Base-by-base conservation (phyloP, 1,140 invertebrate genomes). In the Brachionus rubens region DNA sequence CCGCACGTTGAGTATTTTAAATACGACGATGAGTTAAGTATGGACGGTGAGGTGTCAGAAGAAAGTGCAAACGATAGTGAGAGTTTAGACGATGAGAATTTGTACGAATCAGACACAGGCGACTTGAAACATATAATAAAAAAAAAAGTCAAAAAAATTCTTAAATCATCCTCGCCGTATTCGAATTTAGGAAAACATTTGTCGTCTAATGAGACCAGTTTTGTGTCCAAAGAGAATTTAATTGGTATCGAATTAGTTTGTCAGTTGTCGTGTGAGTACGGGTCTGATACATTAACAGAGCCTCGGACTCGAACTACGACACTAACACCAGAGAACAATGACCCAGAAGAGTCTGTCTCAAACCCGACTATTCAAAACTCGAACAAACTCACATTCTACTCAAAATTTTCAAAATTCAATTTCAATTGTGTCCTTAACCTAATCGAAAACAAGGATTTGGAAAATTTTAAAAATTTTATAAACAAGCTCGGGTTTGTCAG, bases 351-450 rank as follows among this genome's bases (percentile, higher is more conserved):
- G 14, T 56, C 56, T 16, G 19, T 16, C 2, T 10, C 30, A 10
- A 36, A n/a, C 33, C 33, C 33, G 1, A 14, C 28, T 30, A n/a
- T 19, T 10, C 12, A 62, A 14, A n/a, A n/a, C 21, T 36, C 28
- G n/a, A 46, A 46, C 14, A 46, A 46, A 46, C 56, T 24, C 24
- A 21, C 24, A 26, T 65, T 65, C n/a, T 24, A 10, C 7, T 19
- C 68, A 0, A 72, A 72, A 50, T 72, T 72, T 54, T 10, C n/a
- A 24, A 48, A 72, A 46, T 72, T 72, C 28, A 48, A 72, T 28
- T 72, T 72, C n/a, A 54, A 48, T 21, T 72, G 68, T 54, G 10
- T 52, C 5, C 46, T 50, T 12, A 21, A 72, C 4, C 19, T 72
- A n/a, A 50, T 72, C 16, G 46, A 48, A 0, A 33, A 6, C 4